Evolutionary conservation across 1,140 invertebrate species (phyloP), one percentile per base, ranked within the genome.

Genomic region (Drosophila sechellia): DNA sequence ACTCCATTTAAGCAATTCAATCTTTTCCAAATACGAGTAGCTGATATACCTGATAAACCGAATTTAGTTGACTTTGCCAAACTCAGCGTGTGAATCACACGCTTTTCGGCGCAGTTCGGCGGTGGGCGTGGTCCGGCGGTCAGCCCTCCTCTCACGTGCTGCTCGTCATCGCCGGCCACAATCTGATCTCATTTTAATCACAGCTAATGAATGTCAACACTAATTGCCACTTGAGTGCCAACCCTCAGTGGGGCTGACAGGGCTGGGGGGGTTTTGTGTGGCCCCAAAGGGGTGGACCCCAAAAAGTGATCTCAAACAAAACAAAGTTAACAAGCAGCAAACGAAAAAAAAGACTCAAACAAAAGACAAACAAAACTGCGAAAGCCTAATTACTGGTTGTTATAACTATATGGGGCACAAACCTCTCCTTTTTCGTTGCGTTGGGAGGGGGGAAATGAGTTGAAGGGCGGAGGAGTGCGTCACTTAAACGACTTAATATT

Each of bases 111-210:
- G 42, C 15, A 8, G 17, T 1, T 20, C 42, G 50, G 11, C 43
- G 25, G 48, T 22, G 63, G 60, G 48, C 27, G 48, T 56, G 56
- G 40, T 49, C 46, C 40, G 77, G 13, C 15, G 17, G 50, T 5
- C 15, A 45, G 65, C 49, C 66, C 57, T 57, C 65, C 55, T 31
- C 59, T 76, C 80, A 84, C 76, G 80, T 83, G 80, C 58, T 73
- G 65, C 60, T 72, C 70, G 80, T 83, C 75, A 65, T 61, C 75
- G 71, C 52, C 40, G 42, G 37, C 34, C 76, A 63, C 49, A 86
- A 86, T 86, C 83, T 87, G 83, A 86, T 86, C 83, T 87, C 79
- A 76, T 55, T 86, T 87, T 87, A 86, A 86, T 86, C 85, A 79
- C 76, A 63, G 80, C 75, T 83, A 86, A 86, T 86, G 83, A 86